Evolutionary conservation across 2,113 vertebrate genomes (phyloP).

Genomic region (Monopterus albus): DNA sequence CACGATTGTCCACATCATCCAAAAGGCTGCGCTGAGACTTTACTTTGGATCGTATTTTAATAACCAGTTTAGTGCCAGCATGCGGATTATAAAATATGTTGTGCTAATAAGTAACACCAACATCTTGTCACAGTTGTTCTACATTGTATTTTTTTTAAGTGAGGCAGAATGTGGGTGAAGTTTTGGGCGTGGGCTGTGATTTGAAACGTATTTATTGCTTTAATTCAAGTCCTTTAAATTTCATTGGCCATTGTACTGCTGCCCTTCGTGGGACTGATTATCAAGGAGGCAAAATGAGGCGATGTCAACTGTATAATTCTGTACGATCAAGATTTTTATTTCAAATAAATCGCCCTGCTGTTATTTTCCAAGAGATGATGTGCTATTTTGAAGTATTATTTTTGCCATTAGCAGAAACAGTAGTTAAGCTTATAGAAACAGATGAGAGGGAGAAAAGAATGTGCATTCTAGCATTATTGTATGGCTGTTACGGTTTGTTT

Average conservation of each 20-base stretch:
- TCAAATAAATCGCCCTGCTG: constrained; percentile 60
- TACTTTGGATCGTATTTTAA: not conserved
- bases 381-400: constrained; percentile 46
- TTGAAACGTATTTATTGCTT: constrained; percentile 63
- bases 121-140: constrained; percentile 1
- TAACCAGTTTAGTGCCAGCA: constrained; percentile 10
- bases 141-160: not conserved
- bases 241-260: constrained; percentile 30
- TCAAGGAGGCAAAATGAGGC: constrained; percentile 14
- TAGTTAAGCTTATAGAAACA: constrained; percentile 60
- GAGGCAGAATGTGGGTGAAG: constrained; percentile 11
- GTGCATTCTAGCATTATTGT: constrained; percentile 71
- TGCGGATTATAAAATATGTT: not conserved
- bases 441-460: constrained; percentile 67
- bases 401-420: constrained; percentile 26
- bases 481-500: constrained; percentile 63
- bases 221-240: constrained; percentile 33
- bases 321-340: constrained; percentile 50
- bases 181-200: constrained; percentile 4
- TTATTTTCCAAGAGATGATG: constrained; percentile 37
- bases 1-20: constrained; percentile 20
- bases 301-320: constrained; percentile 55
- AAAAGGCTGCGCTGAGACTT: constrained; percentile 15
- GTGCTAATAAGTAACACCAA: constrained; percentile 36
- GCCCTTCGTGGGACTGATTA: constrained; percentile 24